Evolutionary conservation across 35 echinoderm and acorn worm genomes (phyloP), one percentile per base, ranked within the genome.

Genomic region (Stichopus chloronotus): DNA sequence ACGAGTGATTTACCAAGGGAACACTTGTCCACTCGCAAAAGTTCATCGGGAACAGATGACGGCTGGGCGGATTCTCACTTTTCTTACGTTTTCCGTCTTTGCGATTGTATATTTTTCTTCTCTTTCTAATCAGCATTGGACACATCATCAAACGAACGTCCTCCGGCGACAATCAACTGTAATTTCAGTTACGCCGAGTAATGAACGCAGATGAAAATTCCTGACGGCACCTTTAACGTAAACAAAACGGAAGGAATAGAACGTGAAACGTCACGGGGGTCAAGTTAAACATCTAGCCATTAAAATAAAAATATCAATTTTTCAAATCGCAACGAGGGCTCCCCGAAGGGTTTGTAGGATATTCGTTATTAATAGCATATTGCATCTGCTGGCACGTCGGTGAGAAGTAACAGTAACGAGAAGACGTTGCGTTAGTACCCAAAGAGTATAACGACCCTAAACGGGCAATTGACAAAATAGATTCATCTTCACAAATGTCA

Each of bases 241-340:
- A 65, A 19, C 61, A 65, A 65, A 11, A 11, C 19, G 19, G 19
- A 19, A 65, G 11, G 61, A 65, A 65, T 65, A 65, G 61, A 43
- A 65, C 61, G 61, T 65, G 61, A 65, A 65, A 65, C 61, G 61
- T 65, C 61, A 65, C 61, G 61, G 61, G 61, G 61, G 61, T 65
- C 19, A 65, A 19, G 61, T 65, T 65, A 65, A 43, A 65, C 61
- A 65, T 65, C 61, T 19, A 65, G 19, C 61, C 61, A 65, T 65
- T 65, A 65, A 65, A 65, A 65, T 65, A 65, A 65, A 65, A 65
- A 65, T 65, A 65, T 65, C 61, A 65, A 65, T 65, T 65, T 65
- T 65, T 65, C 61, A 11, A 65, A 65, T 65, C 61, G 61, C 61
- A 65, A 65, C 61, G 61, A 65, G 61, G 19, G 61, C 7, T 8